A percentile compares a stretch with the other conserved stretches of the same genome.
Evolutionary conservation across 1,140 invertebrate genomes (phyloP).

Genomic region (Trichonephila clavipes): DNA sequence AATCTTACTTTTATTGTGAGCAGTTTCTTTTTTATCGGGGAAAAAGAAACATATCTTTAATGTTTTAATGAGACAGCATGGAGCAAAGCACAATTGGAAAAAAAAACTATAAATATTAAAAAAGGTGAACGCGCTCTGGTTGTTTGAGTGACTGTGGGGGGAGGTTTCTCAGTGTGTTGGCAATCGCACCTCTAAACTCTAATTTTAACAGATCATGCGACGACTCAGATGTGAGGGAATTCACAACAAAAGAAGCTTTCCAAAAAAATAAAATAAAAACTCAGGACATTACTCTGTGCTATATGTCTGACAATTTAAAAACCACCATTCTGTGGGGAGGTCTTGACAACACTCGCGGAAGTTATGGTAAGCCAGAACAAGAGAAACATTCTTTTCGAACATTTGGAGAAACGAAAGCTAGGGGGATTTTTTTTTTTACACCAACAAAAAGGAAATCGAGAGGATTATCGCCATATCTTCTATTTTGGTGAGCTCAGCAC

Average conservation of each 20-base stretch:
- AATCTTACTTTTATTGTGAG: not conserved
- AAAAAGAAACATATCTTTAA: not conserved
- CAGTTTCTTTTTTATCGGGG: not conserved
- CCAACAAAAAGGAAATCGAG: not conserved
- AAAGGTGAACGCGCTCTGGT: conserved; percentile 14
- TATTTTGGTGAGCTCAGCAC: not conserved
- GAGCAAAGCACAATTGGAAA: not conserved
- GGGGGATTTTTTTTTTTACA: not conserved
- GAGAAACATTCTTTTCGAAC: not conserved
- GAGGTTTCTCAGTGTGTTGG: not conserved
- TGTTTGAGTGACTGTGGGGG: not conserved
- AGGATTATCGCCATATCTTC: not conserved
- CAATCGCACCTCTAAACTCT: conserved; percentile 11
- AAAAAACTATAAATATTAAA: not conserved
- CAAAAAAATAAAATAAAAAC: not conserved
- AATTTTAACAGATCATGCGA: conserved; percentile 34
- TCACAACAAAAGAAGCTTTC: conserved; percentile 18
- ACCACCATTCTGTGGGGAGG: not conserved
- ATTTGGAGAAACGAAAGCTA: not conserved
- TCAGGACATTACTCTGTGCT: conserved; percentile 2
- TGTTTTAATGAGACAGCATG: not conserved
- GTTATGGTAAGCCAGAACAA: not conserved
- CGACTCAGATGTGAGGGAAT: not conserved
- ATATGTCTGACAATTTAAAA: not conserved
- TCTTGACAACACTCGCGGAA: not conserved